A percentile compares a stretch with the other conserved stretches of the same genome.
These are phyloP conservation scores for Orius insidiosus DNA, from an alignment of 1,140 invertebrate species.

Conservation along the genomic window DNA sequence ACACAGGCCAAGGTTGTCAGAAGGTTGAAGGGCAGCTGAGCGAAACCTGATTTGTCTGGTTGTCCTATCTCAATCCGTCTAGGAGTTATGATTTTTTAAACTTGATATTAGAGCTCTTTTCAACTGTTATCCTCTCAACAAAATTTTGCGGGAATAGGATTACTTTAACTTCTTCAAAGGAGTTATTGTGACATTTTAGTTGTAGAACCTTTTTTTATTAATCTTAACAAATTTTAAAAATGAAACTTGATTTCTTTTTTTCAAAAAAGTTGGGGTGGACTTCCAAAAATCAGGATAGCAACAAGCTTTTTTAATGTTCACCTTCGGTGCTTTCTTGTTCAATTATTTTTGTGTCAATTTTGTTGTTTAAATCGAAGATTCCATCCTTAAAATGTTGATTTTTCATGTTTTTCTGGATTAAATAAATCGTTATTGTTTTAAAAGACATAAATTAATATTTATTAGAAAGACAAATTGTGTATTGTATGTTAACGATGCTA, in stretches of 20 bases:
- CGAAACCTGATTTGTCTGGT: too few relatives aligned
- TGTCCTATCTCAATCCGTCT: too few relatives aligned
- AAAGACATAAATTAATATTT: not conserved
- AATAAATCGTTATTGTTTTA: not conserved
- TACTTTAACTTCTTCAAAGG: too few relatives aligned
- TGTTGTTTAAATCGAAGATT: not conserved
- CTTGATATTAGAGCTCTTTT: not conserved
- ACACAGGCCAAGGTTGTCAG: too few relatives aligned
- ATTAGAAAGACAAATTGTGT: not conserved
- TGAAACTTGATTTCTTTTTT: not conserved
- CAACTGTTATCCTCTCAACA: too few relatives aligned
- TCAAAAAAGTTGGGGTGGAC: not conserved
- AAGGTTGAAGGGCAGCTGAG: too few relatives aligned
- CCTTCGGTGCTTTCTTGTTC: not conserved
- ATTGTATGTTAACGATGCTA: too few relatives aligned
- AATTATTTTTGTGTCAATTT: not conserved
- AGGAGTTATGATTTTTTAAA: not conserved
- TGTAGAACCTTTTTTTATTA: not conserved
- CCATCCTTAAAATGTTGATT: not conserved
- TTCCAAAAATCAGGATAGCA: too few relatives aligned
- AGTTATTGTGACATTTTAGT: too few relatives aligned
- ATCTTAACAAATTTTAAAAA: not conserved
- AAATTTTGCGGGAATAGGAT: too few relatives aligned
- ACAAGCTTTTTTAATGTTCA: not conserved
- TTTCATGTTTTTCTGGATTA: not conserved